Evolutionary conservation across 2,888 invertebrate species (phyloP).

Genomic region (Microplitis manilae): DNA sequence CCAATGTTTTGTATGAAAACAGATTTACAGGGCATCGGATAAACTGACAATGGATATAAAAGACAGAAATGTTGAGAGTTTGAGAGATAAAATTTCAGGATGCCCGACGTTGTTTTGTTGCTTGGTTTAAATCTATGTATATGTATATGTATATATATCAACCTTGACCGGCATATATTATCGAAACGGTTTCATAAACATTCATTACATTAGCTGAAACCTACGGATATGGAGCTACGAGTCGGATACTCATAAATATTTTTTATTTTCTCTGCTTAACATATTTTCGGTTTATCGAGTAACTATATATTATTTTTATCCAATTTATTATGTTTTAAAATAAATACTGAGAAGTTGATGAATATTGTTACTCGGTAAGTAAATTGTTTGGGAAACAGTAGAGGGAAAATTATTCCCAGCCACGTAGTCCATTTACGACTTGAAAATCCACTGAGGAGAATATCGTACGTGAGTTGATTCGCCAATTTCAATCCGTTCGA

Average conservation of each 20-base stretch:
- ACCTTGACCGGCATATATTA: background rate
- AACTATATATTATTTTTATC: background rate
- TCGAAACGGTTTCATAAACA: background rate
- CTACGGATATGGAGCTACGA: background rate
- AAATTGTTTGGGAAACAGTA: constrained; percentile 13
- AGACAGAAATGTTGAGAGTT: constrained; percentile 26
- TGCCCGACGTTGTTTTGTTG: background rate
- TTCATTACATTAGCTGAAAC: background rate
- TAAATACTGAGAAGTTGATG: background rate
- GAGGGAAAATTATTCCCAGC: constrained; percentile 55
- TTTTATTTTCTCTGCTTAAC: background rate
- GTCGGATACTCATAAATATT: background rate
- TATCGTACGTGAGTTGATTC: constrained; percentile 57
- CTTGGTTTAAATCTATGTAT: background rate
- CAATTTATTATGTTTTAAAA: background rate
- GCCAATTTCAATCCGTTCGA: constrained; percentile 51
- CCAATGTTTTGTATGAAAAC: constrained; percentile 59
- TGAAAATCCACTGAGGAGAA: constrained; percentile 53
- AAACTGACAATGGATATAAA: constrained; percentile 48
- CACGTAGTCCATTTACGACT: constrained; percentile 61
- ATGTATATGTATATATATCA: background rate
- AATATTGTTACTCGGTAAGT: background rate
- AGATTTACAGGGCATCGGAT: constrained; percentile 57
- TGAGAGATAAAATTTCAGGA: constrained; percentile 36
- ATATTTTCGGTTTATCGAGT: background rate